Evolutionary conservation across 2,113 vertebrate genomes (phyloP), one percentile per base, ranked within the genome.

Genomic region (Nyctereutes procyonoides): DNA sequence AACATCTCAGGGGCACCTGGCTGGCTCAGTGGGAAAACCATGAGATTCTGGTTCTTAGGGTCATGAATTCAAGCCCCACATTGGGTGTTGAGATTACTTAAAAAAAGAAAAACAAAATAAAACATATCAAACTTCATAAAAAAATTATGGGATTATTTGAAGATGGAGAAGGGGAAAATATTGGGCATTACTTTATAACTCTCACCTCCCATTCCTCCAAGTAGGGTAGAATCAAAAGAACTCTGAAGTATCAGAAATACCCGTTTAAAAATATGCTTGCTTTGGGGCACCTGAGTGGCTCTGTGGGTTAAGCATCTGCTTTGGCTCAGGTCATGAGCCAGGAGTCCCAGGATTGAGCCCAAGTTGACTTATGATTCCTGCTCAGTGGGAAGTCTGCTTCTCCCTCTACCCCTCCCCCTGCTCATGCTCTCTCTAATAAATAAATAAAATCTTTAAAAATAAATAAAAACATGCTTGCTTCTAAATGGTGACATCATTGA

Each of bases 81-180:
- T 10, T 77, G 74, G 74, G 26, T 51, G 28, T 16, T 51, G 43
- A 77, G 43, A 77, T 76, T 76, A 51, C 43, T 38, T 3, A 51
- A 77, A 76, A 48, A 22, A 38, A 13, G 5, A 3, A 24, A 38
- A 43, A 38, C 69, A 3, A 73, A 73, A 74, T 13, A 60, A 93
- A 93, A 35, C 43, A 96, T 30, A 32, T 77, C 38, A 88, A 60
- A 76, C 55, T 81, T 91, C n/a, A 69, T 19, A 80, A 62, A 92
- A 85, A 58, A 55, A 9, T 43, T 90, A 30, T 16, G 26, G 14
- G 6, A 35, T 28, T 94, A 81, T 43, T 24, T 73, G 87, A 96
- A 80, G 48, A 91, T 24, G n/a, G 62, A 90, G 24, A 87, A 53
- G 73, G 32, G 30, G 30, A 58, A 94, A 76, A 86, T 48, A 85